phyloP scores from a whole-genome alignment of 1,140 invertebrate species.

The Musca vetustissima region DNA sequence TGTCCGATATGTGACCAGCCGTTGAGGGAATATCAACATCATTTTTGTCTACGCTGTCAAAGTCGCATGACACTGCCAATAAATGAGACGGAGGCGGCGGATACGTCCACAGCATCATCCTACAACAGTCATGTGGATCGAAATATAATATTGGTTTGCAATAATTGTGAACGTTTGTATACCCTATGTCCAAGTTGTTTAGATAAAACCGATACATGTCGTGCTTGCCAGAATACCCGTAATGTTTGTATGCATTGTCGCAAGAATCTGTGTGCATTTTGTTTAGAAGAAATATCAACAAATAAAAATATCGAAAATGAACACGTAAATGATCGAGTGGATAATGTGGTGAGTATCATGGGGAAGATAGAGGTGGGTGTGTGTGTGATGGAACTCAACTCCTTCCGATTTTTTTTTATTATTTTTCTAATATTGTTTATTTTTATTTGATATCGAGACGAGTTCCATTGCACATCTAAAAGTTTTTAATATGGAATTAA shows the following conservation, averaged over 20 bases:
- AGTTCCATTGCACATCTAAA: too few relatives aligned
- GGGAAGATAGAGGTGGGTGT: neutral
- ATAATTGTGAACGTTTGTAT: conserved; percentile 48
- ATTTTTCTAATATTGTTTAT: too few relatives aligned
- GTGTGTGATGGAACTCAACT: too few relatives aligned
- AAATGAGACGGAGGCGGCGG: conserved; percentile 18
- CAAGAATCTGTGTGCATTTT: conserved; percentile 46
- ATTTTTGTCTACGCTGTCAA: conserved; percentile 47
- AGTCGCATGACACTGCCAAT: conserved; percentile 38
- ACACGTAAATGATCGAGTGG: conserved; percentile 39
- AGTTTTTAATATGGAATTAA: too few relatives aligned
- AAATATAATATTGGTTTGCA: conserved; percentile 42
- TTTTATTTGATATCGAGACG: too few relatives aligned
- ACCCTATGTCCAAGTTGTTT: conserved; percentile 43
- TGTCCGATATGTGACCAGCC: conserved; percentile 50
- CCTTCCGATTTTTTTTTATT: too few relatives aligned
- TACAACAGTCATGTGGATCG: neutral
- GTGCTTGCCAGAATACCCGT: conserved; percentile 44
- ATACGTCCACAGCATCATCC: neutral
- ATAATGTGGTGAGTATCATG: conserved; percentile 3
- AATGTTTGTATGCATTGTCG: conserved; percentile 51
- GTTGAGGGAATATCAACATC: conserved; percentile 47
- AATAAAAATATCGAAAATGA: conserved; percentile 40
- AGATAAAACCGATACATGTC: conserved; percentile 44
- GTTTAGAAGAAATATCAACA: conserved; percentile 46